Evolutionary conservation across 2,797 vertebrate genomes (phyloP), one percentile per base, ranked within the genome.

Genomic region (Lates japonicus): DNA sequence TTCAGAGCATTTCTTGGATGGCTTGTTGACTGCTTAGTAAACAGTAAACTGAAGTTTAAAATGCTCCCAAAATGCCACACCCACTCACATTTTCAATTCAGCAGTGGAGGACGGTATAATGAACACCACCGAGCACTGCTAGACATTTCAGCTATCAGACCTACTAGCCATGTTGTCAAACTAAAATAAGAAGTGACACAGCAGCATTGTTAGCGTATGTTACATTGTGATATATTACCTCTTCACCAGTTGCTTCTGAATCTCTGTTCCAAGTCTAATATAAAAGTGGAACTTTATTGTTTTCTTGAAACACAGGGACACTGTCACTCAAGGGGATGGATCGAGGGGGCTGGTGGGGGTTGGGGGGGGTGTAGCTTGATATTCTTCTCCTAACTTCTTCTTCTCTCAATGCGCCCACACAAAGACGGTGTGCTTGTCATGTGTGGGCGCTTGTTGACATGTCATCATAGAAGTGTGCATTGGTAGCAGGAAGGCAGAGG

Each of bases 341-440:
- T 46, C 2, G 59, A 66, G 37, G 58, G 69, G 60, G 42, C 37
- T 67, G 42, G 20, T 33, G 62, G 75, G 52, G 75, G 48, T 67
- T 37, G 17, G 37, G 65, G 75, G 55, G 65, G 62, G 75, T 57
- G 65, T 65, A 70, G 70, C 64, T 78, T 79, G 60, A 81, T 79
- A 76, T 78, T 88, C 7, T 83, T 85, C 25, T 29, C 25, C 25
- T 29, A 29, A 29, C 25, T 29, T 29, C 25, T 51, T 64, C 84
- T 74, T 87, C 80, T 66, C 55, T 81, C 66, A 60, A 22, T 22
- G 70, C 64, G 12, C 80, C 87, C 78, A 86, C 83, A 69, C 81
- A 76, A 74, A 39, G 68, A 72, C n/a, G 44, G 66, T 82, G 62
- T 80, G 49, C 81, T 81, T 82, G 85, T 89, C 78, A 80, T 78